Percentiles rank a stretch among this genome's conserved stretches.
Conservation (phyloP, 1,140 invertebrate genomes). For the Aphidius gifuensis region DNA sequence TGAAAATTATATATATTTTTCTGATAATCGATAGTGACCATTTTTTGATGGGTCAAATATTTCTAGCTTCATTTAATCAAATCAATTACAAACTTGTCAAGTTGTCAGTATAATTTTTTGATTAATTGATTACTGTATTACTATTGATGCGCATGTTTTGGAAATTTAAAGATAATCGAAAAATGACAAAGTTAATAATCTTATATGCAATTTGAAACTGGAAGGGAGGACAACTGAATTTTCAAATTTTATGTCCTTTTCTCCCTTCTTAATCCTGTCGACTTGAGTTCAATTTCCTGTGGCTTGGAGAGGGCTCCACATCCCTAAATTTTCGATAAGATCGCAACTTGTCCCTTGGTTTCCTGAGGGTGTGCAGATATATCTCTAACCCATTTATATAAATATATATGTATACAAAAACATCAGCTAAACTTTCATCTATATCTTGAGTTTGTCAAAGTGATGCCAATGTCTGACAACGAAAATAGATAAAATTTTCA, state of each 20-base stretch:
- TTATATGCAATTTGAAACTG: conserved; percentile 1
- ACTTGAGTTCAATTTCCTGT: conserved; percentile 44
- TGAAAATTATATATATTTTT: too few species aligned
- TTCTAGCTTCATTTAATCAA: too few species aligned
- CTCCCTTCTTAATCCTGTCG: conserved; percentile 27
- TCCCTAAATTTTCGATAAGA: conserved; percentile 46
- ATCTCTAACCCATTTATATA: conserved; percentile 1
- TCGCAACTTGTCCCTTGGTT: conserved; percentile 43
- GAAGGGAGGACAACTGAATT: conserved; percentile 12
- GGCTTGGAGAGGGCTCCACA: conserved; percentile 25
- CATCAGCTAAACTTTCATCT: too few species aligned
- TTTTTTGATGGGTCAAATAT: too few species aligned
- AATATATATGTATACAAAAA: too few species aligned
- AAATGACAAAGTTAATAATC: conserved; percentile 12
- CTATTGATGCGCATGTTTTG: too few species aligned
- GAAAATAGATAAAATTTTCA: conserved; percentile 21
- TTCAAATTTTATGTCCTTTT: background rate
- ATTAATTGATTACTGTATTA: too few species aligned
- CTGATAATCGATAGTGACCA: too few species aligned
- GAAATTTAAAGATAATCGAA: background rate
- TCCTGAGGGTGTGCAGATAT: conserved; percentile 23
- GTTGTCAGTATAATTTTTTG: too few species aligned
- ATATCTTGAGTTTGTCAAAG: conserved; percentile 5
- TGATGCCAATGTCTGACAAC: conserved; percentile 9
- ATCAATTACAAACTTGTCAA: too few species aligned